Evolutionary conservation across 2,888 invertebrate species (phyloP), one percentile per base, ranked within the genome.

Genomic region (Coelinius sp.): DNA sequence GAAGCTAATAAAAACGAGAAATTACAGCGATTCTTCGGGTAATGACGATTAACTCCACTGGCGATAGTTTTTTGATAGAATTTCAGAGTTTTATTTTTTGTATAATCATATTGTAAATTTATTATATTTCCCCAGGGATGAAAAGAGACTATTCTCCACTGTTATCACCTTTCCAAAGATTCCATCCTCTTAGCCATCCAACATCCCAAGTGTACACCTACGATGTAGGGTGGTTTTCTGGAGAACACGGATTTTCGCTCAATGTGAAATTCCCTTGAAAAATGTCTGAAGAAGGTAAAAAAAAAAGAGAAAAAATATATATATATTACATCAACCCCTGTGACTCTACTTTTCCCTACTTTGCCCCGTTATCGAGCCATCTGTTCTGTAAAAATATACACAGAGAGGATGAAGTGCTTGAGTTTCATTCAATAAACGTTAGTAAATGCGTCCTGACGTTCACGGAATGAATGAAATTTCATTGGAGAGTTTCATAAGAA

Each of bases 241-340:
- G 46, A 68, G 72, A 75, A 74, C 73, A 74, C 52, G 74, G 66
- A 59, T 75, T 73, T 71, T 68, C 64, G 75, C 74, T 74, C 41
- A 38, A 38, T 70, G 64, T 46, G 31, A 68, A 75, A 73, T 74
- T 74, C 65, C 41, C 59, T 49, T 38, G 35, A 46, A 41, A 38
- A 62, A 46, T 68, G 59, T 24, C 38, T 59, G 53, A 1, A 56
- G 14, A 35, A 17, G 1, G n/a, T 14, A 17, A 17, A 59, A 20
- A 56, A 17, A 35, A 31, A 35, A n/a, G n/a, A n/a, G n/a, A n/a
- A n/a, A n/a, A n/a, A n/a, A n/a, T n/a, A n/a, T n/a, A n/a, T n/a
- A n/a, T 49, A 7, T 49, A 49, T 35, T 7, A 20, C 35, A 35
- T 59, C 59, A 59, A 14, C 35, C 35, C 59, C 20, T 59, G 31